Evolutionary conservation across 1,140 invertebrate genomes (phyloP), one percentile per base, ranked within the genome.

Genomic region (Dermatophagoides farinae): DNA sequence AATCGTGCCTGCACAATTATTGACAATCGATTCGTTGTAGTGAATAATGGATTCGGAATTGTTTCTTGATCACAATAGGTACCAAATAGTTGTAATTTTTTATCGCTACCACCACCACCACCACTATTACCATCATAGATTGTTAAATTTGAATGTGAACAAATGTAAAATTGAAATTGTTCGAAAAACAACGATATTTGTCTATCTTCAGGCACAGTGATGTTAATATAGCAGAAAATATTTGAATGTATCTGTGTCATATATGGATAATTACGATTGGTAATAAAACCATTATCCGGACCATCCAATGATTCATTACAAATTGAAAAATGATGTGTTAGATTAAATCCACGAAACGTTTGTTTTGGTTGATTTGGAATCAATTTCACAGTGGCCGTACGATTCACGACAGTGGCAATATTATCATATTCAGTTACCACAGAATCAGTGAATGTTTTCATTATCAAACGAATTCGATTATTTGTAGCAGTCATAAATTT

Each of bases 301-400:
- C 53, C 53, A 2, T 55, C 53, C 25, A 55, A 23, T 25, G 53
- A 39, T 44, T 55, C 53, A 55, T 55, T 55, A 25, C 53, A 55
- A 14, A 55, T 16, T 4, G 53, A 41, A n/a, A 23, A 55, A 44
- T 55, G 53, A 25, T 55, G 25, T 11, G 53, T 55, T 2, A 55
- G 1, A n/a, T 14, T n/a, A 23, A 55, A 55, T 18, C 53, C 53
- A 41, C 53, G 53, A 44, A 25, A 55, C 9, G 10, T 14, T 11
- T 20, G 1, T 44, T 38, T 55, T 23, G 1, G 10, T 44, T 44
- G 16, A 1, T 23, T 31, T 31, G 31, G 31, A 2, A 31, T 31
- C 8, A 31, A 31, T 31, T 31, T 31, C 8, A 8, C 8, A 31
- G 31, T 44, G 1, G 38, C 12, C 9, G 41, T 18, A 41, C 12